A percentile compares a stretch with the other conserved stretches of the same genome.
phyloP scores from a whole-genome alignment of 2,113 vertebrate species.

The Addax nasomaculatus region DNA sequence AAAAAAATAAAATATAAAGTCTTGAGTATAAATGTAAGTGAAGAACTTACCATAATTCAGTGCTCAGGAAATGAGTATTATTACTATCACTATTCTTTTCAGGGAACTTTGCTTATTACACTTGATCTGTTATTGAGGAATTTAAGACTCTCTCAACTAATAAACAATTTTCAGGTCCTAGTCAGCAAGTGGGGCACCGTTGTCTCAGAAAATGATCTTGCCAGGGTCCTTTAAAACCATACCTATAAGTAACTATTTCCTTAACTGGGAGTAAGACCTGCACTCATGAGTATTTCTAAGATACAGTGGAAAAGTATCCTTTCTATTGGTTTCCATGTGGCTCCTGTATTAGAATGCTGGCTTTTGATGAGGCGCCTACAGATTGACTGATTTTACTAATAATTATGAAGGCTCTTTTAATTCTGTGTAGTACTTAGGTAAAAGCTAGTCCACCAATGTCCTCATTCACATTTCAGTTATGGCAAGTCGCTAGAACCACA shows the following conservation, averaged over 20 bases:
- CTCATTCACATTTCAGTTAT: neutral
- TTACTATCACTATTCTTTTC: neutral
- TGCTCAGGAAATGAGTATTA: neutral
- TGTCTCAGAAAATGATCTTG: neutral
- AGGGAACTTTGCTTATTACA: neutral
- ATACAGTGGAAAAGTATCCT: neutral
- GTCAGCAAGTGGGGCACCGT: neutral
- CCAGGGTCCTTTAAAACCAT: neutral
- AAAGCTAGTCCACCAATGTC: neutral
- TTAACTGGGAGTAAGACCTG: neutral
- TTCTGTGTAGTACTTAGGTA: neutral
- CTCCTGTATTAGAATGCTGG: neutral
- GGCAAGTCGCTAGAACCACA: neutral
- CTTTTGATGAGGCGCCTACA: neutral
- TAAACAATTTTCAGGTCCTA: neutral
- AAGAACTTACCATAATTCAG: neutral
- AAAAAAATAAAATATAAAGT: neutral
- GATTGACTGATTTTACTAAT: neutral
- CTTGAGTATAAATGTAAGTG: neutral
- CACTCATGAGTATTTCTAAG: neutral
- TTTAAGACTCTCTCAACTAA: neutral
- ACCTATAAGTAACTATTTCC: neutral
- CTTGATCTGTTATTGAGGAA: neutral
- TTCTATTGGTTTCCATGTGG: neutral
- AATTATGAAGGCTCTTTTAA: neutral